A percentile compares a stretch with the other conserved stretches of the same genome.
Conservation (phyloP, 1,140 invertebrate species). For the Choristoneura fumiferana region DNA sequence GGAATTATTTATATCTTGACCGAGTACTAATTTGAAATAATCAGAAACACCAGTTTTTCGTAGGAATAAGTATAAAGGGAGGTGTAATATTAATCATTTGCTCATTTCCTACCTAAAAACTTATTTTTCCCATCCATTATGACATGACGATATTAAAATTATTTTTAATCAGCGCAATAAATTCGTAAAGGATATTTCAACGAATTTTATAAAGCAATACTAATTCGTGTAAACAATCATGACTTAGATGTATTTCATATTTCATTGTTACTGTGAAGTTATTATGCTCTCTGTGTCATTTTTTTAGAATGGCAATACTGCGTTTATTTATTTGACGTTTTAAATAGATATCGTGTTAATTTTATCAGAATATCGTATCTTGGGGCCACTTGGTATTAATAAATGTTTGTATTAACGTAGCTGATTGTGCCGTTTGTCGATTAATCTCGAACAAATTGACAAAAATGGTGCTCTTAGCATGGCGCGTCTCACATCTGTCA, state of each 20-base stretch:
- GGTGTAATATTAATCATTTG: constrained; percentile 36
- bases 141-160: constrained; percentile 54
- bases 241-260: constrained; percentile 35
- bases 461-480: constrained; percentile 27
- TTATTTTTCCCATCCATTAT: constrained; percentile 58
- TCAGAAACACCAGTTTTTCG: constrained; percentile 23
- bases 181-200: constrained; percentile 42
- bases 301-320: neutral
- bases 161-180: constrained; percentile 38
- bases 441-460: constrained; percentile 25
- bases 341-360: neutral
- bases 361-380: constrained; percentile 41
- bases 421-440: constrained; percentile 29
- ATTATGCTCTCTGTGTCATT: neutral
- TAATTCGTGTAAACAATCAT: constrained; percentile 34
- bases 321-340: neutral
- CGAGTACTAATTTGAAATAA: constrained; percentile 5
- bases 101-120: constrained; percentile 49
- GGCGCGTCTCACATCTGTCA: constrained; percentile 47
- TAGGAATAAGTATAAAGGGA: constrained; percentile 22
- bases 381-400: constrained; percentile 65
- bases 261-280: constrained; percentile 18
- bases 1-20: constrained; percentile 1
- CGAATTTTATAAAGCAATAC: constrained; percentile 71
- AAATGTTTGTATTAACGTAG: constrained; percentile 30